These are phyloP conservation scores for Drosophila anceps DNA, from an alignment of 2,888 invertebrate genomes.

Conservation along the genomic window DNA sequence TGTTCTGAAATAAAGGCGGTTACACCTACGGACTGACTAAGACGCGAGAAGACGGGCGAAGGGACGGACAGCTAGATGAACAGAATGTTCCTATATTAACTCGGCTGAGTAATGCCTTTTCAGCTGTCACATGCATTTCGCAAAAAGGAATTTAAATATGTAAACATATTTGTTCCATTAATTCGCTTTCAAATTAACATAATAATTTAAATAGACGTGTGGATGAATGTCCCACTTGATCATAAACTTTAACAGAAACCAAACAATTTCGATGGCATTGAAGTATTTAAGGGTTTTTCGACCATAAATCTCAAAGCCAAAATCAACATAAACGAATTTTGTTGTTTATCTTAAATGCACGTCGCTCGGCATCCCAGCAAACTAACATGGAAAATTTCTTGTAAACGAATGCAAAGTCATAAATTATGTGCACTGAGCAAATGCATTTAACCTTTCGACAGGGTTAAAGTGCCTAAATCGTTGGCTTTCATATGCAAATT, in stretches of 20 bases:
- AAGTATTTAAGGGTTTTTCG: background rate
- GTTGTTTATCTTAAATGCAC: conserved; percentile 40
- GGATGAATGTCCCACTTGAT: background rate
- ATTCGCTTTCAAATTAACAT: background rate
- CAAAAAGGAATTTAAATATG: background rate
- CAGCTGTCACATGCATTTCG: too few species aligned
- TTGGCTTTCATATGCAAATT: conserved; percentile 61
- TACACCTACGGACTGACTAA: too few species aligned
- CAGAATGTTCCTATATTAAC: too few species aligned
- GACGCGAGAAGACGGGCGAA: too few species aligned
- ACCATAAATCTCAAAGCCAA: conserved; percentile 35
- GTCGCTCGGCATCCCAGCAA: conserved; percentile 12
- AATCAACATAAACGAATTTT: conserved; percentile 47
- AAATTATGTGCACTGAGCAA: conserved; percentile 42
- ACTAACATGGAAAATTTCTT: background rate
- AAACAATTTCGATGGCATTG: background rate
- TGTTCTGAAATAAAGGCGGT: too few species aligned
- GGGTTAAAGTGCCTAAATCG: conserved; percentile 28
- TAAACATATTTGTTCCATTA: background rate
- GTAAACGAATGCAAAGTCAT: conserved; percentile 36
- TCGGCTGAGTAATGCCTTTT: too few species aligned
- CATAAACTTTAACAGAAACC: background rate
- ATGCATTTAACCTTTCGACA: conserved; percentile 66
- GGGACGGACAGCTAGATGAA: too few species aligned
- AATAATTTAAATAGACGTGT: background rate